A percentile compares a stretch with the other conserved stretches of the same genome.
Conservation (phyloP, 2,797 vertebrate genomes). For the Lacerta viridis region DNA sequence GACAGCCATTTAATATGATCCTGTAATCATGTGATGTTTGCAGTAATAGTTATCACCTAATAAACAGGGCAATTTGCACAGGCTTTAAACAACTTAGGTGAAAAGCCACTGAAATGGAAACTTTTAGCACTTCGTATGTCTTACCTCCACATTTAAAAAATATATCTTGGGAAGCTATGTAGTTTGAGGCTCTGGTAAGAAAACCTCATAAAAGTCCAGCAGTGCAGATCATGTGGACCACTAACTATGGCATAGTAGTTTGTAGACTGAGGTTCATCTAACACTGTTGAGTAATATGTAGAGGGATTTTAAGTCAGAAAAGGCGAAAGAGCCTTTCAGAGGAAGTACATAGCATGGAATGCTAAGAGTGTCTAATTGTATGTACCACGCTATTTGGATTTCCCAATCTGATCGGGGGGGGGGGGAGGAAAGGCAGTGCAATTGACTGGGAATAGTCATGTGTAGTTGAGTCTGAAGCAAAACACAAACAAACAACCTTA, state of each 20-base stretch:
- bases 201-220: not conserved
- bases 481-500: slow-evolving; percentile 71
- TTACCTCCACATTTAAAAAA: not conserved
- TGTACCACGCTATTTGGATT: not conserved
- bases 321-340: slow-evolving; percentile 5
- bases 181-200: not conserved
- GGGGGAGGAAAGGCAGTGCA: not conserved
- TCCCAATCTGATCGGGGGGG: not conserved
- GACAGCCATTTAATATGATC: no score
- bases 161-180: not conserved
- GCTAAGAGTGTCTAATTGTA: not conserved
- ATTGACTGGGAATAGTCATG: not conserved
- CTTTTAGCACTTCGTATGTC: not conserved
- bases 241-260: not conserved
- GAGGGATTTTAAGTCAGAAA: not conserved
- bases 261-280: not conserved
- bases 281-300: not conserved
- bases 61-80: no score
- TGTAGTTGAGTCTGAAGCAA: not conserved
- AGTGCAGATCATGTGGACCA: not conserved
- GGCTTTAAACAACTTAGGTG: no score
- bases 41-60: no score
- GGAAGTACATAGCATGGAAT: not conserved
- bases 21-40: no score
- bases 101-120: no score